phyloP scores from a whole-genome alignment of 1,140 invertebrate genomes.

The Bombus confusus region DNA sequence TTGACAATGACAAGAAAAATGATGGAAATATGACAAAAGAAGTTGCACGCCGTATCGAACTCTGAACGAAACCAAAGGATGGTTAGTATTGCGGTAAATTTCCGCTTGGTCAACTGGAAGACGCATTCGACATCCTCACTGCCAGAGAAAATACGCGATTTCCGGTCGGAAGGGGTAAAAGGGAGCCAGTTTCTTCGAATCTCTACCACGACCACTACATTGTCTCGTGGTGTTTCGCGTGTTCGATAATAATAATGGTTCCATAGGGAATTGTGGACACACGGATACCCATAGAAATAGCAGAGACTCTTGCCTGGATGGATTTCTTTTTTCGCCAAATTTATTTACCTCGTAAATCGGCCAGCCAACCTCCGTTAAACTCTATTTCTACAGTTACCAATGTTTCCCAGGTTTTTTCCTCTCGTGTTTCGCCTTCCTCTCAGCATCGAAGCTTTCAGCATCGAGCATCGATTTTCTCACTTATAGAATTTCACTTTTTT shows the following conservation, averaged over 20 bases:
- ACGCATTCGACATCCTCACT: slow-evolving; percentile 13
- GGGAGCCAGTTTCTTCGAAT: slow-evolving; percentile 53
- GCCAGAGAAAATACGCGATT: slow-evolving; percentile 22
- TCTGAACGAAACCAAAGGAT: background rate
- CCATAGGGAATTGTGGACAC: slow-evolving; percentile 40
- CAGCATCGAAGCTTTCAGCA: too few species aligned
- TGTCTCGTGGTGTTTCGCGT: slow-evolving; percentile 49
- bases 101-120: slow-evolving; percentile 7
- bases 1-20: background rate
- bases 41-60: background rate
- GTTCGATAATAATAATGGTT: slow-evolving; percentile 64
- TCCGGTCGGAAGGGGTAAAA: slow-evolving; percentile 1
- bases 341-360: slow-evolving; percentile 69
- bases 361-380: slow-evolving; percentile 37
- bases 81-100: slow-evolving; percentile 3
- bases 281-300: slow-evolving; percentile 41
- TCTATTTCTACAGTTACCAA: slow-evolving; percentile 27
- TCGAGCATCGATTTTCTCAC: background rate
- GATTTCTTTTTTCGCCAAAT: slow-evolving; percentile 55
- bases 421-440: background rate
- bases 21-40: background rate
- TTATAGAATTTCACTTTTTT: background rate
- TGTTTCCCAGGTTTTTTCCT: background rate
- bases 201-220: slow-evolving; percentile 43
- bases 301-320: background rate